Evolutionary conservation across 2,113 vertebrate genomes (phyloP), one percentile per base, ranked within the genome.

Genomic region (Sander lucioperca): DNA sequence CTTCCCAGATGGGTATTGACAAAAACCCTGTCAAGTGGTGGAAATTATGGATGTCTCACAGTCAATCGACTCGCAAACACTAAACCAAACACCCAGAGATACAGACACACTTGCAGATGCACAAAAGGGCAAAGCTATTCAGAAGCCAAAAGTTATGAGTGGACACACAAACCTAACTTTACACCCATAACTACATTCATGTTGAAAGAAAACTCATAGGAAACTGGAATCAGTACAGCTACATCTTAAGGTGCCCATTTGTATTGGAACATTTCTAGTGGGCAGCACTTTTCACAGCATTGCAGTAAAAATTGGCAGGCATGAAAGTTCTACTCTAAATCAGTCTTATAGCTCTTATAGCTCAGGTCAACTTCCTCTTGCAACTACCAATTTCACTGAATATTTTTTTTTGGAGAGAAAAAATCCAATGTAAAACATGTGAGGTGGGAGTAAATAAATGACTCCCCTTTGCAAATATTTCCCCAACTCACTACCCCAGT

Each of bases 301-400:
- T 57, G 62, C 62, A 64, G 45, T 74, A 23, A 61, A 66, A 64
- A 57, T 10, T 80, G 77, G 61, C 66, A 71, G 61, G 33, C 16
- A n/a, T 51, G 18, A 33, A 39, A 13, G 2, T 47, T 48, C 8
- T 2, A 18, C 48, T 61, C 23, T 64, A 71, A 45, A 62, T 80
- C n/a, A 45, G 69, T 53, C 33, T 19, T 68, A 4, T 9, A 64
- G 36, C 57, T 21, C n/a, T n/a, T n/a, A n/a, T n/a, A n/a, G 13
- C 10, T 67, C n/a, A 45, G 45, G 4, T 58, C 45, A 39, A 68
- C 53, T 72, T 45, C 13, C 51, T 5, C 48, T 19, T 62, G 54
- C 5, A 57, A 77, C 63, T 21, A 51, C 27, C 30, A 63, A 65
- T 67, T 23, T 36, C 13, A 56, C 9, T 36, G 66, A 58, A 33